phyloP scores from a whole-genome alignment of 2,113 vertebrate genomes.

The Plestiodon gilberti region DNA sequence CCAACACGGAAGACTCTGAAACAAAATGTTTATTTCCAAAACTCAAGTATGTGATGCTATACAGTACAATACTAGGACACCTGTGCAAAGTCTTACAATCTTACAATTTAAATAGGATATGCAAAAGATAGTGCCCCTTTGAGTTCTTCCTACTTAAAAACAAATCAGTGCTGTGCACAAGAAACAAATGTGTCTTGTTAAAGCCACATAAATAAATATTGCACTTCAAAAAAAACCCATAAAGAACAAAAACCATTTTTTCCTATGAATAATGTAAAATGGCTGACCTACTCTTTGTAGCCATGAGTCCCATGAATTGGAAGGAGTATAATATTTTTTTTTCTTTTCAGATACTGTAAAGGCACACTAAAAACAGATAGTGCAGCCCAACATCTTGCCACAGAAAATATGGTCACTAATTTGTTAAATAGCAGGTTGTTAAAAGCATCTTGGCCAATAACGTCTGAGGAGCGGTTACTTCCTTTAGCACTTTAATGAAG shows the following conservation, averaged over 20 bases:
- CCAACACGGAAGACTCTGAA: conserved; percentile 57
- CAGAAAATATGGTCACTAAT: not conserved
- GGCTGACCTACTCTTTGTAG: conserved; percentile 45
- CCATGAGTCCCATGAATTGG: not conserved
- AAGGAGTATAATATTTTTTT: not conserved
- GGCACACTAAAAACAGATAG: not conserved
- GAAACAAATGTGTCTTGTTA: conserved; percentile 65
- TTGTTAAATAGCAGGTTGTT: not conserved
- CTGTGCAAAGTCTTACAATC: conserved; percentile 81
- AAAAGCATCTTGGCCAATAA: not conserved
- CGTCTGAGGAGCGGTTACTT: not conserved
- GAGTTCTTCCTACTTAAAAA: conserved; percentile 63
- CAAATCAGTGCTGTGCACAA: conserved; percentile 77
- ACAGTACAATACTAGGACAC: conserved; percentile 80
- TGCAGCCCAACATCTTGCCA: not conserved
- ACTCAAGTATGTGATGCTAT: conserved; percentile 85
- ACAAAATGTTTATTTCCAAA: conserved; percentile 87
- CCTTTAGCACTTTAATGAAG: not conserved
- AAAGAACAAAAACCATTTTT: conserved; percentile 39
- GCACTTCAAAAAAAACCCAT: conserved; percentile 72
- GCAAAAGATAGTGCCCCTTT: conserved; percentile 76
- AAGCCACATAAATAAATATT: conserved; percentile 79
- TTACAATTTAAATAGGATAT: conserved; percentile 74
- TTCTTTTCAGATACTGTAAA: not conserved
- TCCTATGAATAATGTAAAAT: conserved; percentile 55